Conservation (phyloP, 1,140 invertebrate genomes). For the Drosophila novamexicana region DNA sequence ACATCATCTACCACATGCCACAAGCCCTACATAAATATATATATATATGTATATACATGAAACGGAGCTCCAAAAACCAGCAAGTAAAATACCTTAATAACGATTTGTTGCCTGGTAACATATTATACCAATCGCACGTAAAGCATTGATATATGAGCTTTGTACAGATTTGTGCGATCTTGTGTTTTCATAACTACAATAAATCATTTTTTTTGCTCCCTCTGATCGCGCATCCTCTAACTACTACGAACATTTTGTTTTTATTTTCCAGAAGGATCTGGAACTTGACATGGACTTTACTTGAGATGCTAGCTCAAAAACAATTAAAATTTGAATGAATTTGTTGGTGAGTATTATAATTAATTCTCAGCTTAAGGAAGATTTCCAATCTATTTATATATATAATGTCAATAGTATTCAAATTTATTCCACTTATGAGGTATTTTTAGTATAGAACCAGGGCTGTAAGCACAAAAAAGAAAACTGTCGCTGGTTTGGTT, state of each 20-base stretch:
- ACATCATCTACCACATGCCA: neutral
- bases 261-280: too few relatives aligned
- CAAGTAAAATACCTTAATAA: conserved; percentile 7
- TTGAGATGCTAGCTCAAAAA: too few relatives aligned
- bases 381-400: too few relatives aligned
- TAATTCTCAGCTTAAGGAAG: neutral
- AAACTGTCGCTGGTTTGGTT: too few relatives aligned
- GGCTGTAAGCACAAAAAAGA: too few relatives aligned
- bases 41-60: too few relatives aligned
- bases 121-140: neutral
- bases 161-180: conserved; percentile 11
- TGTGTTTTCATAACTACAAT: conserved; percentile 5
- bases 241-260: neutral
- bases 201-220: conserved; percentile 3
- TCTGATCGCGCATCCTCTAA: neutral
- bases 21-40: neutral
- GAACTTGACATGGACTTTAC: neutral
- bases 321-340: too few relatives aligned
- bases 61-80: conserved; percentile 9
- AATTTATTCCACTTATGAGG: neutral
- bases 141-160: conserved; percentile 3
- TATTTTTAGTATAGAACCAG: too few relatives aligned
- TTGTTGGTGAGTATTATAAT: neutral
- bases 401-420: too few relatives aligned
- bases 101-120: conserved; percentile 19